These are phyloP conservation scores for Periplaneta americana DNA, from an alignment of 1,140 invertebrate species.

Conservation along the genomic window DNA sequence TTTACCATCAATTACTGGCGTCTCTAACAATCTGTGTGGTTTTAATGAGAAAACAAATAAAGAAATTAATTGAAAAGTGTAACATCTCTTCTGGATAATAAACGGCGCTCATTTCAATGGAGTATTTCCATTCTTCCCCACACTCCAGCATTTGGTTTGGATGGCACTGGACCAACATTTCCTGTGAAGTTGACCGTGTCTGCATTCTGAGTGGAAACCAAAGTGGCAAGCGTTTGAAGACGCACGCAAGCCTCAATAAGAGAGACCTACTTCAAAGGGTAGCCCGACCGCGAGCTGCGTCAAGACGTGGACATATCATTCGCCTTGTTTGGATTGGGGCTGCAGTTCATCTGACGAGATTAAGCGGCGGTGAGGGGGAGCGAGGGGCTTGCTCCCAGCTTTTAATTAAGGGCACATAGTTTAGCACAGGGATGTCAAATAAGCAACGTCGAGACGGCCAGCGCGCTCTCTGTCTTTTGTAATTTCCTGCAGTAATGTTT, in stretches of 20 bases:
- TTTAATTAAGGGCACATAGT: neutral
- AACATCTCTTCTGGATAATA: too few relatives aligned
- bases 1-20: too few relatives aligned
- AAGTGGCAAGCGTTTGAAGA: neutral
- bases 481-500: neutral
- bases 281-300: neutral
- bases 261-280: neutral
- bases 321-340: neutral
- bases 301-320: neutral
- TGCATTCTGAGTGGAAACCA: neutral
- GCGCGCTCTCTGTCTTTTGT: neutral
- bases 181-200: neutral
- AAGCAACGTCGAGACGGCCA: neutral
- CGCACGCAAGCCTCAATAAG: neutral
- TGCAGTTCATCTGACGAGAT: neutral
- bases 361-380: neutral
- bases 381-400: neutral
- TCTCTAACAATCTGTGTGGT: too few relatives aligned
- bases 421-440: neutral
- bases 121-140: too few relatives aligned
- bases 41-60: too few relatives aligned
- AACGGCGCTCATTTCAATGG: too few relatives aligned
- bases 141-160: too few relatives aligned
- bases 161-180: too few relatives aligned
- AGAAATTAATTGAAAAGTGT: too few relatives aligned